Base-by-base conservation (phyloP, 92 coral and sea anemone genomes). In the Porites evermanni region DNA sequence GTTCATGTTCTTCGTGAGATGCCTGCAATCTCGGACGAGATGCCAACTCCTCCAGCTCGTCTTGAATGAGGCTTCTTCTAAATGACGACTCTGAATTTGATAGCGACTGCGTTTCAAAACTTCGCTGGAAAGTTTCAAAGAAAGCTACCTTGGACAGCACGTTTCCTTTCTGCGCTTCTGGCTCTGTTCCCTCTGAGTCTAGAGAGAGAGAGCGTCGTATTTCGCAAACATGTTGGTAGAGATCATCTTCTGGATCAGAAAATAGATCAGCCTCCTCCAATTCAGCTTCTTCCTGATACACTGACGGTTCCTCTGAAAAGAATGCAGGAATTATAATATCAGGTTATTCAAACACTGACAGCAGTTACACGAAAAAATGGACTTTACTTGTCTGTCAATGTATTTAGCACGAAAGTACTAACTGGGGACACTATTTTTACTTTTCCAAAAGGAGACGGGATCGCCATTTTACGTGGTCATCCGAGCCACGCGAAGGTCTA, bases 121-220 rank as follows among this genome's bases (percentile, higher is more conserved):
- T 75, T 53, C 81, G 87, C 47, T 92, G 91, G 78, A 88, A 85
- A 16, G 79, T 81, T 24, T 92, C 93, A 44, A 92, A 92, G 87
- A 90, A 92, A 53, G 95, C 91, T 53, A 92, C 93, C 67, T 88
- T 90, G 17, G 91, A 82, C 18, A 89, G 87, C 2, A 92, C 95
- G 74, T 82, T 83, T 67, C 93, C 95, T 29, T 72, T 86, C 17
- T 92, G 93, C 67, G 65, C 73, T 72, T 92, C 95, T 21, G 95
- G 95, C 70, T 92, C 95, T 7, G 95, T 92, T 19, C 95, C 95
- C 71, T 89, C 89, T 14, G 95, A 92, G 71, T 92, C 95, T 83
- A 92, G 53, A 21, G 95, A 89, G 74, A 92, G 83, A 8, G 95
- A 88, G 60, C 95, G 91, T 53, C 93, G 93, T 53, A 92, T 82